These are phyloP conservation scores for Leptobrachium ailaonicum DNA, from an alignment of 2,113 vertebrate species.

Conservation along the genomic window DNA sequence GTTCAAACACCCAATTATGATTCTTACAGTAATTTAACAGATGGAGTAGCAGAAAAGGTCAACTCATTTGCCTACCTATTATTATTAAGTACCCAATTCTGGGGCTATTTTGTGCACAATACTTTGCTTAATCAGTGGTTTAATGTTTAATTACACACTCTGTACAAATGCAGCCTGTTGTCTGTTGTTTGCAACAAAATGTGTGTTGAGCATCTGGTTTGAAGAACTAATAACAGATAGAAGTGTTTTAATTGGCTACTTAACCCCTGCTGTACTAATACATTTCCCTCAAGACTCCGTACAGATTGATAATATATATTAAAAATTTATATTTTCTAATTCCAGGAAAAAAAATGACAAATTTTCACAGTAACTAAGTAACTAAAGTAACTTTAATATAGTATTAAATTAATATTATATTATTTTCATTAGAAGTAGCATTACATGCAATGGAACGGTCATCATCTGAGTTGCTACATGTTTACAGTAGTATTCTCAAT, in stretches of 20 bases:
- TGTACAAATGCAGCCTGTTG: background rate
- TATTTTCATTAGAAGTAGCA: no score
- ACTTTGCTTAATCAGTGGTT: conserved; percentile 12
- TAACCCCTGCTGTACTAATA: conserved; percentile 16
- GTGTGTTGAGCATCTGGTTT: conserved; percentile 38
- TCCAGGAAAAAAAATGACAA: no score
- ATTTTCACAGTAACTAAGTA: no score
- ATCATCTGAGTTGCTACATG: no score
- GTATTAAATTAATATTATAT: no score
- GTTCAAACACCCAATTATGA: background rate
- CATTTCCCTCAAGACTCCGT: background rate
- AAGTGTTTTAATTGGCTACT: conserved; percentile 30
- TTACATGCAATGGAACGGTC: no score
- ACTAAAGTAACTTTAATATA: no score
- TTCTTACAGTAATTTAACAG: conserved; percentile 28
- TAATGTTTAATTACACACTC: conserved; percentile 39
- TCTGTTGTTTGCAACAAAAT: conserved; percentile 25
- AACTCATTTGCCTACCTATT: conserved; percentile 36
- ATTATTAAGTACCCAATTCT: background rate
- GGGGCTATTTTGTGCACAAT: background rate
- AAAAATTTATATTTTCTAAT: no score
- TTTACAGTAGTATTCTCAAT: no score
- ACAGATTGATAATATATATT: no score
- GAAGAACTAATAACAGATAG: conserved; percentile 36
- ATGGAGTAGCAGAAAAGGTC: conserved; percentile 44